Evolutionary conservation across 2,797 vertebrate genomes (phyloP).

Genomic region (Cuculus canorus): DNA sequence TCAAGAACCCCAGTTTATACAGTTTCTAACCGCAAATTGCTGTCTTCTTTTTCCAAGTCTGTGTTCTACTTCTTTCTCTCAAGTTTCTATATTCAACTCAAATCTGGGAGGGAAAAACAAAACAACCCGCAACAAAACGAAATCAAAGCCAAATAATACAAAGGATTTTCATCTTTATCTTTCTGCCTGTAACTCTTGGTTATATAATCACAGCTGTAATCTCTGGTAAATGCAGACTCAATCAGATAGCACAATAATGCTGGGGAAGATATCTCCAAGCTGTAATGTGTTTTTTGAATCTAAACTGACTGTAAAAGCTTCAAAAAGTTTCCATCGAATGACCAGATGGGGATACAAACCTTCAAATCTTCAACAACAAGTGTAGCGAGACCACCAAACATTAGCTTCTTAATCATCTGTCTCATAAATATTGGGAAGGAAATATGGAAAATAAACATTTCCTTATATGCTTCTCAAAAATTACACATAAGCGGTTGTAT

Average conservation of each 20-base stretch:
- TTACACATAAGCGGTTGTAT: not conserved
- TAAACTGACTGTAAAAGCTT: slow-evolving; percentile 18
- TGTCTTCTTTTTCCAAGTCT: not conserved
- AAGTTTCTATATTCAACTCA: not conserved
- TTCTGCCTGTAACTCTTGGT: slow-evolving; percentile 7
- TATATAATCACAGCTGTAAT: slow-evolving; percentile 66
- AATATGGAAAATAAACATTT: not conserved
- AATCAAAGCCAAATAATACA: slow-evolving; percentile 43
- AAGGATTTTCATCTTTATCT: slow-evolving; percentile 55
- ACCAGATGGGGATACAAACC: slow-evolving; percentile 33
- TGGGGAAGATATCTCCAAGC: slow-evolving; percentile 37
- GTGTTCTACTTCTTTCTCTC: not conserved
- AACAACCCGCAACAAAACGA: slow-evolving; percentile 10
- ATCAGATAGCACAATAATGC: slow-evolving; percentile 40
- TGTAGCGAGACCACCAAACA: not conserved
- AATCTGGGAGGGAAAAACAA: not conserved
- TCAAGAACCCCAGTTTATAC: not conserved
- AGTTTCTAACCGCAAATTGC: not conserved
- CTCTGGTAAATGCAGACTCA: slow-evolving; percentile 44
- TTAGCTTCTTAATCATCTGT: not conserved
- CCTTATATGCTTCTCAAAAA: not conserved
- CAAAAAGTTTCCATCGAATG: slow-evolving; percentile 30
- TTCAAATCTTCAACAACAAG: slow-evolving; percentile 7
- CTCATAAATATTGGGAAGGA: not conserved
- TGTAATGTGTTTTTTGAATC: not conserved